phyloP scores from a whole-genome alignment of 2,888 invertebrate species.

The Microctonus hyperodae region DNA sequence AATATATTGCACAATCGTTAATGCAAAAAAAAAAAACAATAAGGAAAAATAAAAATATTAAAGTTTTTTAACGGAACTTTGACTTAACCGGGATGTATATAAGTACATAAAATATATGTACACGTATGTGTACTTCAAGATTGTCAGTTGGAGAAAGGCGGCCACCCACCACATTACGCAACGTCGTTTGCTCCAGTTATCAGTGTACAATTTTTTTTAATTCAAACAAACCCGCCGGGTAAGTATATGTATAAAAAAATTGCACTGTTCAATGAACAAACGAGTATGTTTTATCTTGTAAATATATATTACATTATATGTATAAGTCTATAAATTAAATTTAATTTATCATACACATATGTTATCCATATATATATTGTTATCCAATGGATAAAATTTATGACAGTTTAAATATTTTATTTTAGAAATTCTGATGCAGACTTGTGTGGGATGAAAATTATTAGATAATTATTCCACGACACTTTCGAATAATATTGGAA shows the following conservation, averaged over 20 bases:
- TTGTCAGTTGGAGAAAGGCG: constrained; percentile 52
- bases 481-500: neutral
- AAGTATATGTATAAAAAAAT: constrained; percentile 1
- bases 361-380: neutral
- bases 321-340: neutral
- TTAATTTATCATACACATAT: neutral
- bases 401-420: neutral
- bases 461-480: neutral
- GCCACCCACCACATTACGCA: constrained; percentile 58
- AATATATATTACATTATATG: neutral
- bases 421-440: neutral
- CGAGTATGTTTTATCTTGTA: neutral
- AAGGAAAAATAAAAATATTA: no score
- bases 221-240: constrained; percentile 5
- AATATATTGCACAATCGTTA: constrained; percentile 18
- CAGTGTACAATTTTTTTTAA: constrained; percentile 28
- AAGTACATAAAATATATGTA: neutral
- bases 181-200: constrained; percentile 54
- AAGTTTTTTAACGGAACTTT: constrained; percentile 14
- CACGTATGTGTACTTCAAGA: constrained; percentile 12
- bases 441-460: neutral
- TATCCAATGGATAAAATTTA: neutral
- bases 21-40: constrained; percentile 17
- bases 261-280: constrained; percentile 11
- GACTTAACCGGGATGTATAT: neutral